Evolutionary conservation across 2,888 invertebrate species (phyloP).

Genomic region (Drosophila fungiperda): DNA sequence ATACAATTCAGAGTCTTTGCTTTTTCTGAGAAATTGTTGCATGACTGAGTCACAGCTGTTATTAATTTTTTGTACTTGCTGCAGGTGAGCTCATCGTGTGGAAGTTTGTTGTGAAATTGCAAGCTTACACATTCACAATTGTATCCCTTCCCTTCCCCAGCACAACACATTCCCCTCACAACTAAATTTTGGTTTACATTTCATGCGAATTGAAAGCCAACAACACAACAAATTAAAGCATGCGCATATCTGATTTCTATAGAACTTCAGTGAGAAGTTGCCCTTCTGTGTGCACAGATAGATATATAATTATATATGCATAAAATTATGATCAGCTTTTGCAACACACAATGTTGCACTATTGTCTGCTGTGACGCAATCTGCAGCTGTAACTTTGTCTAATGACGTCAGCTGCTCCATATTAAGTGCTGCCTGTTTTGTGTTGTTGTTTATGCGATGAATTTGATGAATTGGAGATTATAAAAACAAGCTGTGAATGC

Average conservation of each 20-base stretch:
- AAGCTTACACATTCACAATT: slow-evolving; percentile 12
- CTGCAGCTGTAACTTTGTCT: slow-evolving; percentile 2
- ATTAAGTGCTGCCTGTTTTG: slow-evolving; percentile 15
- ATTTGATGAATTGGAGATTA: slow-evolving; percentile 16
- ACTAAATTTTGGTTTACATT: slow-evolving; percentile 33
- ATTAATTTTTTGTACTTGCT: background rate
- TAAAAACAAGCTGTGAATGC: background rate
- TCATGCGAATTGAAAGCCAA: slow-evolving; percentile 60
- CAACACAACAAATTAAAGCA: slow-evolving; percentile 4
- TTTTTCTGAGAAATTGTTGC: slow-evolving; percentile 61
- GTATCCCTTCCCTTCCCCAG: background rate
- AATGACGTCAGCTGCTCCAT: slow-evolving; percentile 45
- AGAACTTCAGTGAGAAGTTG: slow-evolving; percentile 31
- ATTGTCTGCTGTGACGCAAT: slow-evolving; percentile 36
- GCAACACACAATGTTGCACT: slow-evolving; percentile 20
- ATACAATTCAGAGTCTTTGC: slow-evolving; percentile 4
- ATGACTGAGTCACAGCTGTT: slow-evolving; percentile 58
- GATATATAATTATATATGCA: background rate
- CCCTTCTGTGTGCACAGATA: background rate
- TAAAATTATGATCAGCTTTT: slow-evolving; percentile 12
- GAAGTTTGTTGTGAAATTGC: slow-evolving; percentile 31
- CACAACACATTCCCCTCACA: background rate
- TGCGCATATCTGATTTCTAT: slow-evolving; percentile 35
- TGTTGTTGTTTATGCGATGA: slow-evolving; percentile 7
- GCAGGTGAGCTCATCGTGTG: slow-evolving; percentile 48